Percentiles rank a stretch among this genome's conserved stretches.
These are phyloP conservation scores for Macrosiphum euphorbiae DNA, from an alignment of 2,888 invertebrate genomes.

Conservation along the genomic window DNA sequence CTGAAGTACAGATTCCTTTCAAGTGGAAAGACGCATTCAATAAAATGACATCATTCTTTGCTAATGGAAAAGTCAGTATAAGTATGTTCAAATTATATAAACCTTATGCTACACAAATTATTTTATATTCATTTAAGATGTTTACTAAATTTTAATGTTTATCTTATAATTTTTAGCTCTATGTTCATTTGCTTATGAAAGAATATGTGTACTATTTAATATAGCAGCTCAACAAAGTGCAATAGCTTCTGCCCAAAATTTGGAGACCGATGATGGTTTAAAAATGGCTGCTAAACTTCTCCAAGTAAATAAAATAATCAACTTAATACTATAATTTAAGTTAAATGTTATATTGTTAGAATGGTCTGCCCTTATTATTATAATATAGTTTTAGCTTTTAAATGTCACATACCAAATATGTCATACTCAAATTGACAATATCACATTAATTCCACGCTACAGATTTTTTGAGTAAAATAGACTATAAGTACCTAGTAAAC, in stretches of 20 bases:
- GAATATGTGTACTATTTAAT: conserved; percentile 95
- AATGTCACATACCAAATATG: background rate
- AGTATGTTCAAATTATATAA: conserved; percentile 76
- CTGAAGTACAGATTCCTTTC: conserved; percentile 95
- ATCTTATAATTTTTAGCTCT: conserved; percentile 76
- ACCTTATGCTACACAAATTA: background rate
- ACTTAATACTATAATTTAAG: background rate
- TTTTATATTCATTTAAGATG: background rate
- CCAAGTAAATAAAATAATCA: conserved; percentile 75
- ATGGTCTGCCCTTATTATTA: background rate
- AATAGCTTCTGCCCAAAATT: conserved; percentile 85
- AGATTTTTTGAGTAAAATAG: too few relatives aligned
- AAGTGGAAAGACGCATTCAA: conserved; percentile 99
- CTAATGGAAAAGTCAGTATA: conserved; percentile 84
- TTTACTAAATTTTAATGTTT: background rate
- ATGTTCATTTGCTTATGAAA: conserved; percentile 91
- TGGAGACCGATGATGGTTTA: conserved; percentile 93
- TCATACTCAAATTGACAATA: too few relatives aligned
- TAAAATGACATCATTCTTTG: conserved; percentile 91
- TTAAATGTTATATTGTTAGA: background rate
- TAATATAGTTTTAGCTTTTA: background rate
- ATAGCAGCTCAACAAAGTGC: conserved; percentile 94
- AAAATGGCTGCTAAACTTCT: conserved; percentile 92
- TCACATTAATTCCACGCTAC: too few relatives aligned
- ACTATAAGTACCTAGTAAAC: too few relatives aligned